Percentiles rank a stretch among this genome's conserved stretches.
Conservation (phyloP, 2,113 vertebrate genomes). For the Clarias macrocephalus region DNA sequence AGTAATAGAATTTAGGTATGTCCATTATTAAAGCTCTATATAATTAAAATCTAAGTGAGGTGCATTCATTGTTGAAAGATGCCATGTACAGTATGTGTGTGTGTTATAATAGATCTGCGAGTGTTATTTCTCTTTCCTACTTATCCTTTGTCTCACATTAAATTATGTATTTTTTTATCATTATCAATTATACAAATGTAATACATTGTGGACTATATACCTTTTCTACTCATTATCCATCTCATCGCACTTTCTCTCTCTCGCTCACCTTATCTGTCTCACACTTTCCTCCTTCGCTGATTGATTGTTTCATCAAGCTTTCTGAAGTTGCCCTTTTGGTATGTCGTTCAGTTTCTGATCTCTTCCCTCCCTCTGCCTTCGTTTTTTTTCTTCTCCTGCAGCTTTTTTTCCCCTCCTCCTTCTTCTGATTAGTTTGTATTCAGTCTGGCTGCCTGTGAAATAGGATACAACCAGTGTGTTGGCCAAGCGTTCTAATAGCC, state of each 20-base stretch:
- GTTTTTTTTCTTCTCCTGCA: constrained; percentile 16
- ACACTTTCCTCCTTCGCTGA: constrained; percentile 58
- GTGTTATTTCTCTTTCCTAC: constrained; percentile 6
- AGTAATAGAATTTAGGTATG: too few relatives aligned
- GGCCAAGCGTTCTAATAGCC: constrained; percentile 68
- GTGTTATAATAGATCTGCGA: background rate
- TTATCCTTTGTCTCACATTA: constrained; percentile 18
- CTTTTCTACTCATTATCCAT: background rate
- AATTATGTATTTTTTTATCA: constrained; percentile 13
- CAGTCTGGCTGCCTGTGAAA: constrained; percentile 60
- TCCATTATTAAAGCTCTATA: too few relatives aligned
- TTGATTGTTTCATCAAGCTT: constrained; percentile 55
- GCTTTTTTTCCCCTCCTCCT: background rate
- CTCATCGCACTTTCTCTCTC: background rate
- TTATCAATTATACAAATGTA: constrained; percentile 11
- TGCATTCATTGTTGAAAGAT: constrained; percentile 55
- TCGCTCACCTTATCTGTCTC: constrained; percentile 29
- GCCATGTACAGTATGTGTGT: background rate
- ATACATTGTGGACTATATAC: background rate
- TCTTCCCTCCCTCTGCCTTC: background rate
- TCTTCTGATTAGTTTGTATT: constrained; percentile 69
- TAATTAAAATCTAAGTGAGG: background rate
- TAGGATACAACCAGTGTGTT: constrained; percentile 45
- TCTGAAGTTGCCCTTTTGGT: constrained; percentile 43
- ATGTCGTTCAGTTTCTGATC: constrained; percentile 60